A percentile compares a stretch with the other conserved stretches of the same genome.
Conservation (phyloP, 2,888 invertebrate species). For the Nudaria mundana region DNA sequence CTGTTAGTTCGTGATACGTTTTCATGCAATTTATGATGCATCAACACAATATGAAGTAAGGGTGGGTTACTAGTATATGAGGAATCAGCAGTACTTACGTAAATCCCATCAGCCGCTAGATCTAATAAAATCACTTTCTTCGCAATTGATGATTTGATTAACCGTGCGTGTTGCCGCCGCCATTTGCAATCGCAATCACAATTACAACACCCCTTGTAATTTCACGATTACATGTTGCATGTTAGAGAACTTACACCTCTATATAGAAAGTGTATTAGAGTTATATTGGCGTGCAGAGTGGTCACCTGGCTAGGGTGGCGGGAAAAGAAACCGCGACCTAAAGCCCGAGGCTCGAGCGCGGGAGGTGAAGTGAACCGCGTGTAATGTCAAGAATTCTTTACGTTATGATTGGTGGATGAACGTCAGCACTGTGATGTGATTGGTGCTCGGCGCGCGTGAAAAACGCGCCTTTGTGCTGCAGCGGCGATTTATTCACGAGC, state of each 20-base stretch:
- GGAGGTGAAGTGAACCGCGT: constrained; percentile 57
- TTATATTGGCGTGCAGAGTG: constrained; percentile 31
- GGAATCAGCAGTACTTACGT: not conserved
- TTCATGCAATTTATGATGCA: too few relatives aligned
- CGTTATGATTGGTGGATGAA: constrained; percentile 62
- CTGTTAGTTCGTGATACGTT: too few relatives aligned
- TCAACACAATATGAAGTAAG: too few relatives aligned
- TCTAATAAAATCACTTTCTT: constrained; percentile 38
- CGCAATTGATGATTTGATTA: constrained; percentile 61
- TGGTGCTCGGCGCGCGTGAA: constrained; percentile 58
- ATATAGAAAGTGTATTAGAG: constrained; percentile 31
- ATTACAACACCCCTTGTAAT: constrained; percentile 50
- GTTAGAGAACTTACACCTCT: constrained; percentile 2
- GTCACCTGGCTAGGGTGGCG: constrained; percentile 12
- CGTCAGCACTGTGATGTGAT: constrained; percentile 44
- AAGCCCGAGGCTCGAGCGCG: constrained; percentile 59
- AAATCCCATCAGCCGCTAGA: constrained; percentile 1
- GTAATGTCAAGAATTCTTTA: constrained; percentile 73
- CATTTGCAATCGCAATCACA: constrained; percentile 75
- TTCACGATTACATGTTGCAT: constrained; percentile 6
- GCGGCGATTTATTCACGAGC: constrained; percentile 73
- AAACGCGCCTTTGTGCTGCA: constrained; percentile 66
- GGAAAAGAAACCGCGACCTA: constrained; percentile 59
- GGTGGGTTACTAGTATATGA: too few relatives aligned
- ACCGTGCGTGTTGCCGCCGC: constrained; percentile 59